phyloP scores from a whole-genome alignment of 2,888 invertebrate genomes.

The Perithous albicinctus region DNA sequence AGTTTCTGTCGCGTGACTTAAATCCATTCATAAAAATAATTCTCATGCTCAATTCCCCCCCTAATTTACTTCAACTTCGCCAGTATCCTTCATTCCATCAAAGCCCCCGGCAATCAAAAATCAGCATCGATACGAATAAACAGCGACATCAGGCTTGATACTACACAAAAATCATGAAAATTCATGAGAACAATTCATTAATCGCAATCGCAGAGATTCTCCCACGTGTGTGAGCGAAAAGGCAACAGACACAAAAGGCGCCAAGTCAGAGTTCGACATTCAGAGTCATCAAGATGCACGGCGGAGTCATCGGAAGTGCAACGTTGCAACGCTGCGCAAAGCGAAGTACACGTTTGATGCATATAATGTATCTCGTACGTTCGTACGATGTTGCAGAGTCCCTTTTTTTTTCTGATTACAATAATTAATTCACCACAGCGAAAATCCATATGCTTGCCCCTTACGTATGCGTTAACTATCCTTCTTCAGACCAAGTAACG shows the following conservation, averaged over 20 bases:
- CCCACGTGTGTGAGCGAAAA: not conserved
- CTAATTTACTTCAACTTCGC: not conserved
- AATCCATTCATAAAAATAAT: not conserved
- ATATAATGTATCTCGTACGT: not conserved
- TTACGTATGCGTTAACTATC: constrained; percentile 25
- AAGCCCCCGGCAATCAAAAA: not conserved
- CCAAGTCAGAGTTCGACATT: constrained; percentile 2
- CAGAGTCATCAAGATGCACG: constrained; percentile 11
- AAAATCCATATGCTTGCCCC: constrained; percentile 54
- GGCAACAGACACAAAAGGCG: too few species aligned
- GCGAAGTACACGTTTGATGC: not conserved
- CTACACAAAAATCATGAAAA: constrained; percentile 58
- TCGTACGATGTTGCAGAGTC: not conserved
- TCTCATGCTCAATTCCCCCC: not conserved
- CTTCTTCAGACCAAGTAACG: constrained; percentile 21
- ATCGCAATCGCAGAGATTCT: not conserved
- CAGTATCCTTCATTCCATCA: too few species aligned
- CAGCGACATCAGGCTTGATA: not conserved
- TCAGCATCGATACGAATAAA: not conserved
- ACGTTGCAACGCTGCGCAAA: not conserved
- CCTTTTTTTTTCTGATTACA: constrained; percentile 67
- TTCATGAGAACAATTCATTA: constrained; percentile 52
- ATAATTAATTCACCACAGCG: constrained; percentile 68
- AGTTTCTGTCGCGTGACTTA: not conserved
- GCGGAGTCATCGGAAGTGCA: constrained; percentile 10